Evolutionary conservation across 2,888 invertebrate genomes (phyloP), one percentile per base, ranked within the genome.

Genomic region (Megastigmus dorsalis): DNA sequence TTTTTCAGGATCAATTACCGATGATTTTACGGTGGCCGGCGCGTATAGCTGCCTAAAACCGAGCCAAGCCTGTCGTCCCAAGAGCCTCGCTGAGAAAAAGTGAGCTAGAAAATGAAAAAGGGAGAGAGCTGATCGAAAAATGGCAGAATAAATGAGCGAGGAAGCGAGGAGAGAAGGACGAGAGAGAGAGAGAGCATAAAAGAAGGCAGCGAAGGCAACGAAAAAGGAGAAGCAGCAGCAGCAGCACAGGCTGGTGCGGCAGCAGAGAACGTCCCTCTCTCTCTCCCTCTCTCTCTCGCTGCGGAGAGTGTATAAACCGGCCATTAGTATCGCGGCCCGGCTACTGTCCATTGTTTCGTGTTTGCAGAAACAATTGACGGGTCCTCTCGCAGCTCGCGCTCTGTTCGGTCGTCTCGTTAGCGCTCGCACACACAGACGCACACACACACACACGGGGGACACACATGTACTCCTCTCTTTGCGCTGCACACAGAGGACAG

Each of bases 331-430:
- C 57, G 59, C 60, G 84, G 83, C 72, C 36, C 74, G 75, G 79
- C 80, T 78, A 80, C 80, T 80, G 80, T 81, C 80, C 80, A 80
- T 81, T 81, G 81, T 81, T 81, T 81, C 80, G 74, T 80, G 81
- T 81, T 81, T 81, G 81, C 79, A 76, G 84, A 85, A 87, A 87
- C 87, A 88, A 88, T 88, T 86, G 87, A 86, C 88, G 86, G 86
- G 82, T 82, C 84, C 83, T 79, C 79, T 74, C 74, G 74, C 76
- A 77, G 63, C 79, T 80, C 76, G 69, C 78, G 30, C 76, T 77
- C 62, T 76, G 80, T 75, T 78, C 80, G 54, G 82, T 81, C 85
- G 83, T 84, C 85, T 85, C 84, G 84, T 84, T 84, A 85, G 85
- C 84, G 84, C 78, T 79, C 74, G 74, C 79, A 80, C n/a, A 75